phyloP scores from a whole-genome alignment of 2,888 invertebrate species.

The Acanthosepion lycidas region DNA sequence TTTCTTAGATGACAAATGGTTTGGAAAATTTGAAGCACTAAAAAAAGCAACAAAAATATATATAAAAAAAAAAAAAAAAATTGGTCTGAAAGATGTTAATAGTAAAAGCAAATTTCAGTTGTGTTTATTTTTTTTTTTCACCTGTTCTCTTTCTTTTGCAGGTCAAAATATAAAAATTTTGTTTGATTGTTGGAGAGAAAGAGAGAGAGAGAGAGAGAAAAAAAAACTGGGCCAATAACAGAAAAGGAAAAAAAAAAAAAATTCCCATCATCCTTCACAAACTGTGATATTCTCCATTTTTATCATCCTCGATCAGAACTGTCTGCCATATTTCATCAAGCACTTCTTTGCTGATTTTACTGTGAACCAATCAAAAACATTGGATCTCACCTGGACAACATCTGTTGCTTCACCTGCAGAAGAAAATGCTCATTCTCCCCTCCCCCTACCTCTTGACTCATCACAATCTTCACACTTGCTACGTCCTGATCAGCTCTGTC shows the following conservation, averaged over 20 bases:
- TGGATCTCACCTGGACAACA: neutral
- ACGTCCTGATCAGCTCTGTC: neutral
- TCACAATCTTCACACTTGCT: neutral
- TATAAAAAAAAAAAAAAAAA: no score
- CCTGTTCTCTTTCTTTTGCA: neutral
- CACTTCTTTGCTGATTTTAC: neutral
- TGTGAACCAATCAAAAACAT: neutral
- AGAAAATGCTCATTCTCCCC: neutral
- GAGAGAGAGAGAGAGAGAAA: neutral
- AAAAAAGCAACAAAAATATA: no score
- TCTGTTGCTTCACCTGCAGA: neutral
- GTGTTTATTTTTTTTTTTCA: no score
- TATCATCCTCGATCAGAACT: neutral
- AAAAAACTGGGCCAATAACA: neutral
- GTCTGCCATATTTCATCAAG: neutral
- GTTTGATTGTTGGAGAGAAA: neutral
- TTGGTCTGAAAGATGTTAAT: no score
- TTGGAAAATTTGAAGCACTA: no score
- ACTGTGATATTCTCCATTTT: neutral
- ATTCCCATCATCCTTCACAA: conserved; percentile 6
- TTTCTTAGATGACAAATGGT: no score
- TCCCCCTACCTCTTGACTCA: neutral
- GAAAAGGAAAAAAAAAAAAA: neutral
- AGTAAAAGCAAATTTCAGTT: no score
- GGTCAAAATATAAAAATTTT: neutral